Evolutionary conservation across 2,797 vertebrate genomes (phyloP), one percentile per base, ranked within the genome.

Genomic region (Neosilurus mollespiculum): DNA sequence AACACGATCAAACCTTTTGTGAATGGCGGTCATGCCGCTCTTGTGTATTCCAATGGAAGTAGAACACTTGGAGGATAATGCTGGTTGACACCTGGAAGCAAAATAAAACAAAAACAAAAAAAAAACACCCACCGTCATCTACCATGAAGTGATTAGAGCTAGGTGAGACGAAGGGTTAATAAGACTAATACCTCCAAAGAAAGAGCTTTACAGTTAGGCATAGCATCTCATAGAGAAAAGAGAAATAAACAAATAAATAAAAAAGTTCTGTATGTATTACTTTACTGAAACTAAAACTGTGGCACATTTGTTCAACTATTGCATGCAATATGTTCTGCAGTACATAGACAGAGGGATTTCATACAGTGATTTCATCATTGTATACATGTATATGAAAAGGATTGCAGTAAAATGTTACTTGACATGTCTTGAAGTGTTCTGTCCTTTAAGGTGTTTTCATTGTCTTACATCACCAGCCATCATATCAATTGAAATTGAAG

Each of bases 401-500:
- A 37, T 61, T 70, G 78, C 53, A 53, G 72, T 81, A 59, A 72
- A 59, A 72, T n/a, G 64, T 81, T 53, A 59, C 16, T 72, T 73
- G 78, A 37, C 69, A 81, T 83, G n/a, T 62, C 78, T 71, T 58
- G 78, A 53, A 78, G 30, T 81, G 71, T 78, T 43, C 43, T 61
- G 80, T 79, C 72, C 56, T 86, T 70, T 81, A 15, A 80, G 71
- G 84, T 86, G 71, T 84, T 83, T 82, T 80, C 77, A 73, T 53
- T 37, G 26, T 67, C 71, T 88, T 80, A 87, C 84, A 86, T 86
- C 86, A 87, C 69, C 64, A 49, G 72, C 12, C 22, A 81, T 86
- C 83, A 82, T 85, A 76, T 56, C 20, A 34, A 86, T 72, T 81
- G 85, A 87, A 87, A 66, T 12, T n/a, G 64, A 56, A 51, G 53